Evolutionary conservation across 2,797 vertebrate genomes (phyloP).

Genomic region (Anguilla pacifica): DNA sequence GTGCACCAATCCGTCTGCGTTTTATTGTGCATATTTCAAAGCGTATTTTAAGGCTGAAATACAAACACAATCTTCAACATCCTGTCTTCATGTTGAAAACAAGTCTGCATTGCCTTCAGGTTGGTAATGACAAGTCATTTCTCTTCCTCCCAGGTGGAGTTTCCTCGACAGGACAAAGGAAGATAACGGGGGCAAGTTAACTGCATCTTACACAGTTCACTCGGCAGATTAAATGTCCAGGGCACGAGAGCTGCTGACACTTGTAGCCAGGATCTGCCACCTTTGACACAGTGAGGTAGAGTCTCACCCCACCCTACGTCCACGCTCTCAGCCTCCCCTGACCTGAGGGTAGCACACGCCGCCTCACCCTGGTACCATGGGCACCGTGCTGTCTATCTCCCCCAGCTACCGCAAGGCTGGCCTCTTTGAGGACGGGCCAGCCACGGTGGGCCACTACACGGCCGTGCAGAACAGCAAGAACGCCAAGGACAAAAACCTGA

Average conservation of each 20-base stretch:
- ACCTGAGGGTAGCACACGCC: constrained; percentile 52
- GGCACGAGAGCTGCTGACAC: constrained; percentile 51
- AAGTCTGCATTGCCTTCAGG: background rate
- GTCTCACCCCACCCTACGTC: constrained; percentile 54
- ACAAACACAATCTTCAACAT: background rate
- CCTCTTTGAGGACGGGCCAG: constrained; percentile 89
- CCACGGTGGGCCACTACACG: constrained; percentile 90
- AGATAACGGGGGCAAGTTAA: background rate
- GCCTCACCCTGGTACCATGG: constrained; percentile 72
- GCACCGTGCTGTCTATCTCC: constrained; percentile 93
- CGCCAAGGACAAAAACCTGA: constrained; percentile 93
- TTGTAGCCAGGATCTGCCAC: constrained; percentile 66
- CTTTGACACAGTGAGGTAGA: constrained; percentile 62
- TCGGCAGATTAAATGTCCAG: constrained; percentile 47
- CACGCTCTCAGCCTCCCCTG: constrained; percentile 20
- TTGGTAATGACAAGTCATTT: background rate
- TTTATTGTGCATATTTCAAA: background rate
- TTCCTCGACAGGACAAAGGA: background rate
- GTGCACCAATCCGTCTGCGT: background rate
- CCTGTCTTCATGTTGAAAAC: background rate
- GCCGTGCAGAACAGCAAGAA: constrained; percentile 96
- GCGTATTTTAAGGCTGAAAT: background rate
- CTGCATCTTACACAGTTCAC: background rate
- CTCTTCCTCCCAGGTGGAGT: background rate
- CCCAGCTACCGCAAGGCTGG: constrained; percentile 94